phyloP scores from a whole-genome alignment of 2,797 vertebrate genomes.

The Dermochelys coriacea region DNA sequence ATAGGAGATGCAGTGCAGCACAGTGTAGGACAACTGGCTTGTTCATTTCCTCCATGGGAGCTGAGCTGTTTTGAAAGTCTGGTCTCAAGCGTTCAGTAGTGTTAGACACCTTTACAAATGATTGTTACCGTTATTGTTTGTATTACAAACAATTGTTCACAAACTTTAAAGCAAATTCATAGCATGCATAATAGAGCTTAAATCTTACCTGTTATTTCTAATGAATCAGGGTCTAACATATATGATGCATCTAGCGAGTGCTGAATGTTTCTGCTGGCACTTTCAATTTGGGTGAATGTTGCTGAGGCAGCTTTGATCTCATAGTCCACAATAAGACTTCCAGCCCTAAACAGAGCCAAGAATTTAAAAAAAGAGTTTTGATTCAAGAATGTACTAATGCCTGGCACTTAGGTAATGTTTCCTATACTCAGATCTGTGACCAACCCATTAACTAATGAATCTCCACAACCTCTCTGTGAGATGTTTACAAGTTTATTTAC shows the following conservation, averaged over 20 bases:
- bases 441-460: background rate
- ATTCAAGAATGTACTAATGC: background rate
- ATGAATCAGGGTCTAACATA: background rate
- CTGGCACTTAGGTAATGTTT: background rate
- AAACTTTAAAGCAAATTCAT: background rate
- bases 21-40: background rate
- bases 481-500: background rate
- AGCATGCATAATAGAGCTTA: background rate
- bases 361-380: background rate
- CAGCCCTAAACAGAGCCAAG: slow-evolving; percentile 77
- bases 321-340: slow-evolving; percentile 82
- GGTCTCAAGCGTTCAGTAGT: background rate
- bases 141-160: background rate
- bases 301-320: slow-evolving; percentile 60
- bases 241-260: slow-evolving; percentile 47
- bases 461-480: background rate
- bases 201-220: slow-evolving; percentile 58
- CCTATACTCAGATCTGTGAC: background rate
- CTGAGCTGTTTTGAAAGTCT: background rate
- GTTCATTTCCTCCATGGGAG: background rate
- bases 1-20: background rate
- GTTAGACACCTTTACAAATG: background rate
- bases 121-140: background rate
- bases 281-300: slow-evolving; percentile 28
- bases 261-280: slow-evolving; percentile 64